Conservation (phyloP, 2,797 vertebrate species). For the Pangasius mekongensis region DNA sequence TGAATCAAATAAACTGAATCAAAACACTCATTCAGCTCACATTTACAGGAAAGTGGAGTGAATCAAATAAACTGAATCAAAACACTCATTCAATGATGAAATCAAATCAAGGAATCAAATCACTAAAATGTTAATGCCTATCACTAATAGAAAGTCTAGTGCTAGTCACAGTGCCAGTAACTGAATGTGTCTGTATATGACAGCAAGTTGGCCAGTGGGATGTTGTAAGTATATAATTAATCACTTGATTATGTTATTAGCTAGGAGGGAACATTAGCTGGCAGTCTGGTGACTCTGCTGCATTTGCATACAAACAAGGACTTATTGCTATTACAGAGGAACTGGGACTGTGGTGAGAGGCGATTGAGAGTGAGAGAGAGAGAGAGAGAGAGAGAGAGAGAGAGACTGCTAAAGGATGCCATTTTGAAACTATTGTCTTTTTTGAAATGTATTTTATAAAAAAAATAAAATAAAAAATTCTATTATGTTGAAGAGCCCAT, state of each 20-base stretch:
- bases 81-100: background rate
- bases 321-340: slow-evolving; percentile 5
- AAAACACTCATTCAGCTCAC: too few relatives aligned
- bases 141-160: slow-evolving; percentile 3
- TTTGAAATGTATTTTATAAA: background rate
- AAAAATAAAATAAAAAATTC: background rate
- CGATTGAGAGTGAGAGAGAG: background rate
- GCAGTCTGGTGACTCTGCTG: slow-evolving; percentile 20
- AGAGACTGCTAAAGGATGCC: background rate
- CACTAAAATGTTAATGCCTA: background rate
- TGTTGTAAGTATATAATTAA: slow-evolving; percentile 50
- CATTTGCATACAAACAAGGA: slow-evolving; percentile 53
- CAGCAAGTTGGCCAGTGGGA: slow-evolving; percentile 29
- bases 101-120: background rate
- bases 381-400: background rate
- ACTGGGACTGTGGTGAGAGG: background rate
- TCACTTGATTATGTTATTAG: slow-evolving; percentile 46
- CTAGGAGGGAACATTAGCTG: slow-evolving; percentile 40
- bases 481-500: background rate
- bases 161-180: slow-evolving; percentile 1
- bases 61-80: too few relatives aligned
- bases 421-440: background rate
- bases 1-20: too few relatives aligned
- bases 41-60: too few relatives aligned
- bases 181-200: slow-evolving; percentile 18